phyloP scores from a whole-genome alignment of 1,140 invertebrate species.

The Araneus ventricosus region DNA sequence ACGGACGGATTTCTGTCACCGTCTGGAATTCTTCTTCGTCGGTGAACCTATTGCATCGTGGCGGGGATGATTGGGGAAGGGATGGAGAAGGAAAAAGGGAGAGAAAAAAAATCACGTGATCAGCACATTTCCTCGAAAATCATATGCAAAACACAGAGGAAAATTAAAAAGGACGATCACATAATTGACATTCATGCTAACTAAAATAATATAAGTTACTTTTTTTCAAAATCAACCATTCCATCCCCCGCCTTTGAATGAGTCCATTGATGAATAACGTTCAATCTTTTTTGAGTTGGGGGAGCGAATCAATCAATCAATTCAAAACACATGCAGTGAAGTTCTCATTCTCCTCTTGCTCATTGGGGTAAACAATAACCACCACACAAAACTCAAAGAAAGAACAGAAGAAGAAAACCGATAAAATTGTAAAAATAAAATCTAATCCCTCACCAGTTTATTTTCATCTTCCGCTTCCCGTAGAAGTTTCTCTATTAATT shows the following conservation, averaged over 20 bases:
- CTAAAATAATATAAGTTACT: not conserved
- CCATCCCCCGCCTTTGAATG: not conserved
- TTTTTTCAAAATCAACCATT: not conserved
- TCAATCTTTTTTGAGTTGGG: slow-evolving; percentile 7
- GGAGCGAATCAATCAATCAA: not conserved
- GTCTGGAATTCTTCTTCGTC: slow-evolving; percentile 62
- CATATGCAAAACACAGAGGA: slow-evolving; percentile 10
- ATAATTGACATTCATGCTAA: not conserved
- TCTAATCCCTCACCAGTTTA: slow-evolving; percentile 23
- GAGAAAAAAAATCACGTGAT: slow-evolving; percentile 43
- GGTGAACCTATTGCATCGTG: slow-evolving; percentile 54
- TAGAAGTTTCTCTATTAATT: not conserved
- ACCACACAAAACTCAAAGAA: slow-evolving; percentile 12
- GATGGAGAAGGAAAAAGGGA: not conserved
- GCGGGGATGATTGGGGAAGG: not conserved
- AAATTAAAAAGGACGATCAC: not conserved
- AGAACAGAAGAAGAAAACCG: not conserved
- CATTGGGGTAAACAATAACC: not conserved
- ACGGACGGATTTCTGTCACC: slow-evolving; percentile 42
- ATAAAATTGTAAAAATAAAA: not conserved
- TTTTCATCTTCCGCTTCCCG: slow-evolving; percentile 37
- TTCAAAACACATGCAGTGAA: slow-evolving; percentile 11
- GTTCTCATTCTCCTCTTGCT: not conserved
- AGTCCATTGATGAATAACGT: not conserved
- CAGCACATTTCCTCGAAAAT: slow-evolving; percentile 36